A percentile compares a stretch with the other conserved stretches of the same genome.
Evolutionary conservation across 1,140 invertebrate genomes (phyloP).

Genomic region (Drosophila repletoides): DNA sequence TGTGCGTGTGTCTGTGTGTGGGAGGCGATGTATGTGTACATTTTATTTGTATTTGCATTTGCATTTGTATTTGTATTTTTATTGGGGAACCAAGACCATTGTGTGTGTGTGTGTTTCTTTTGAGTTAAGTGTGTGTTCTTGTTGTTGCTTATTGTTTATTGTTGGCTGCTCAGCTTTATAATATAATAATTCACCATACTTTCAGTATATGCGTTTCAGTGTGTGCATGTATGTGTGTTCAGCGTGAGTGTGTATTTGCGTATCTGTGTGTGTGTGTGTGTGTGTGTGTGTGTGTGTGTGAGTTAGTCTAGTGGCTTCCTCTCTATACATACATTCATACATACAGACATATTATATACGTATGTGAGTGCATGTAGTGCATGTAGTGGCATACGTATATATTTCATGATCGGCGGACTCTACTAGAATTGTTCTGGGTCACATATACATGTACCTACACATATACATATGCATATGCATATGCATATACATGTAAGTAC

Average conservation of each 20-base stretch:
- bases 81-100: not conserved
- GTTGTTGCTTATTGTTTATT: not conserved
- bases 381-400: not conserved
- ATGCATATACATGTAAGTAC: slow-evolving; percentile 15
- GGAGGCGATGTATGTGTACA: not conserved
- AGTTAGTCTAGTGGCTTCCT: not conserved
- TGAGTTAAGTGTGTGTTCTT: not conserved
- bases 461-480: not conserved
- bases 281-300: not conserved
- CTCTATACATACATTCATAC: not conserved
- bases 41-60: not conserved
- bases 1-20: not conserved
- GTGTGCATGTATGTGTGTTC: not conserved
- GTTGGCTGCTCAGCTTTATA: not conserved
- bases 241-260: slow-evolving; percentile 5
- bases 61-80: slow-evolving; percentile 4
- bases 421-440: too few relatives aligned
- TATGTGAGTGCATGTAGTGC: not conserved
- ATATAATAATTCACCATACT: slow-evolving; percentile 6
- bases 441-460: too few relatives aligned
- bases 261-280: not conserved
- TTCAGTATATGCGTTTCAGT: slow-evolving; percentile 3
- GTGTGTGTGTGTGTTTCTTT: slow-evolving; percentile 6
- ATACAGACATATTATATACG: not conserved
- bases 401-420: too few relatives aligned